Conservation (phyloP, 2,113 vertebrate species). For the Tachysurus vachellii region DNA sequence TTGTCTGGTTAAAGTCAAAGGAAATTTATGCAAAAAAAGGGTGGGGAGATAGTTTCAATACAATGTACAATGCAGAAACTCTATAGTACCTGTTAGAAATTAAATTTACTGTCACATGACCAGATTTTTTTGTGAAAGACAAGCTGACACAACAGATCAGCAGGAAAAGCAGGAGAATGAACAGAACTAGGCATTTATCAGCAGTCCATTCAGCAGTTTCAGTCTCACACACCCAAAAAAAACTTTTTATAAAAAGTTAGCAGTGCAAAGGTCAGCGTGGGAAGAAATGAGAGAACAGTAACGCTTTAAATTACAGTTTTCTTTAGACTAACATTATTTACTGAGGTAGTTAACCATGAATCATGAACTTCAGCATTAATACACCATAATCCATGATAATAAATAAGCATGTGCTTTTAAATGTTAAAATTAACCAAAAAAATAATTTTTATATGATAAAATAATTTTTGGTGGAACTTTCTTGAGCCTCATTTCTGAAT, state of each 20-base stretch:
- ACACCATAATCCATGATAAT: background rate
- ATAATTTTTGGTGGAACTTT: background rate
- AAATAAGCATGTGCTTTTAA: background rate
- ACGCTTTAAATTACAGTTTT: background rate
- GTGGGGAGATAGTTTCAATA: background rate
- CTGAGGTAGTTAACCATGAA: background rate
- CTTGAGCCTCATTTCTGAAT: background rate
- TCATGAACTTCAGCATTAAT: background rate
- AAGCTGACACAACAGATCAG: background rate
- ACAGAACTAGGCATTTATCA: background rate
- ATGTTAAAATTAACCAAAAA: background rate
- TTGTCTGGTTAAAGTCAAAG: background rate
- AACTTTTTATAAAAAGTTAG: background rate
- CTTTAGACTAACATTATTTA: background rate
- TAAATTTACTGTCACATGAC: constrained; percentile 7
- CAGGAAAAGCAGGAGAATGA: background rate
- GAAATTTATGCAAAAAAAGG: background rate
- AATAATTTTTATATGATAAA: background rate
- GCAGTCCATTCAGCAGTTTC: background rate
- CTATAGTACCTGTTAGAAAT: background rate
- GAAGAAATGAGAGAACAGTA: background rate
- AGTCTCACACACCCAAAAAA: too few relatives aligned
- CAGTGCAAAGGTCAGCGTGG: background rate
- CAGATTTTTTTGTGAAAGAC: background rate
- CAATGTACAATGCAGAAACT: background rate